phyloP scores from a whole-genome alignment of 1,140 invertebrate species.

The Hycleus phaleratus region DNA sequence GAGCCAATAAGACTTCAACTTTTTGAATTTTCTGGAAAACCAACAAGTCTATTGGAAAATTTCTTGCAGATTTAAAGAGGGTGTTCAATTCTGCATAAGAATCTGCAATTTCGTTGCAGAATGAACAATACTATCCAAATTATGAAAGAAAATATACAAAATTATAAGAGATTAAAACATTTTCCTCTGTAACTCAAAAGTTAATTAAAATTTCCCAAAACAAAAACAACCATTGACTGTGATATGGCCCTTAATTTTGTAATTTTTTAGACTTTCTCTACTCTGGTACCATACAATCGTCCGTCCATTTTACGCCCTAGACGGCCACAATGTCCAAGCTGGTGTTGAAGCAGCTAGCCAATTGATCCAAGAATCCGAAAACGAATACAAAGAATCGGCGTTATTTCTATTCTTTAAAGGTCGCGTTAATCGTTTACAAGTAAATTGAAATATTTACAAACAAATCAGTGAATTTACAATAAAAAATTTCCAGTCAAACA shows the following conservation, averaged over 20 bases:
- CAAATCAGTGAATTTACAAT: background rate
- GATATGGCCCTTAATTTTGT: no score
- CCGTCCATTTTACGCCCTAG: constrained; percentile 61
- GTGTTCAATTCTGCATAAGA: no score
- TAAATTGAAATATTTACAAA: constrained; percentile 31
- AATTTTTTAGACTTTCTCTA: constrained; percentile 50
- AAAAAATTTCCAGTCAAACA: constrained; percentile 49
- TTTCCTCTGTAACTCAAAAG: background rate
- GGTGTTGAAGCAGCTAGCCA: constrained; percentile 53
- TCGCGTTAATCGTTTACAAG: constrained; percentile 56
- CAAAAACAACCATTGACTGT: no score
- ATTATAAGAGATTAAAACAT: background rate
- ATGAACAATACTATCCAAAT: no score
- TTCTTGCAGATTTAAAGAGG: no score
- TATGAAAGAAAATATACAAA: no score
- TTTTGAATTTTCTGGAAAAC: no score
- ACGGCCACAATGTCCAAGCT: constrained; percentile 53
- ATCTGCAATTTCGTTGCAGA: no score
- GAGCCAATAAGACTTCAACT: no score
- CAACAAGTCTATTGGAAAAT: no score
- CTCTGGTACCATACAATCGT: constrained; percentile 71
- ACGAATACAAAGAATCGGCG: constrained; percentile 56
- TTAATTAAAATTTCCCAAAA: no score
- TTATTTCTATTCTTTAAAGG: constrained; percentile 66
- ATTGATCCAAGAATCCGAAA: constrained; percentile 51